Base-by-base conservation (phyloP, 2,888 invertebrate species). In the Phania funesta region DNA sequence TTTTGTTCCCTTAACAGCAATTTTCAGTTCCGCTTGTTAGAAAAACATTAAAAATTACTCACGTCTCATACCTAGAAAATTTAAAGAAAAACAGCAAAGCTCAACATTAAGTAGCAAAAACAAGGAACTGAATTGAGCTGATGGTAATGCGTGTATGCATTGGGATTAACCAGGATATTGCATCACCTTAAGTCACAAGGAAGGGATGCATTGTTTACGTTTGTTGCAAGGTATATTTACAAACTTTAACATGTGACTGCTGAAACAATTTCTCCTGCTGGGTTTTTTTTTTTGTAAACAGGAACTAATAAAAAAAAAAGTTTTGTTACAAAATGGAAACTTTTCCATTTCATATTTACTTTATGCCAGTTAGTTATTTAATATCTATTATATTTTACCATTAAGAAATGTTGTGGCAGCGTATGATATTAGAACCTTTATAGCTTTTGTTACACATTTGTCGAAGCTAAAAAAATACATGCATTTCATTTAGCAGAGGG, bases 221-320 rank as follows among this genome's bases (percentile, higher is more conserved):
- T 52, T 44, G 44, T n/a, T 32, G 26, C n/a, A n/a, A n/a, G n/a
- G n/a, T n/a, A n/a, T n/a, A n/a, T n/a, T n/a, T n/a, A n/a, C n/a
- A n/a, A n/a, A n/a, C 78, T 78, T 78, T 78, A 78, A 71, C 73
- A 71, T 65, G 78, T 78, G 64, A 78, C 46, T 54, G 44, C 46
- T 56, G 56, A 20, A 44, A 29, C 26, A 41, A 54, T 26, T 44
- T 41, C 20, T n/a, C n/a, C n/a, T n/a, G n/a, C n/a, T n/a, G n/a
- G n/a, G n/a, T n/a, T n/a, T n/a, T n/a, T 11, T 4, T 44, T 11
- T n/a, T 29, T 44, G 26, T 46, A 7, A 60, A 11, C 18, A 60
- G 58, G 24, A 8, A 71, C 7, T n/a, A n/a, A n/a, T n/a, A n/a
- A n/a, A n/a, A n/a, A n/a, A n/a, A n/a, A n/a, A n/a, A 20, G 0